Percentiles rank a stretch among this genome's conserved stretches.
phyloP scores from a whole-genome alignment of 2,888 invertebrate species.

The Perizoma flavofasciatum region DNA sequence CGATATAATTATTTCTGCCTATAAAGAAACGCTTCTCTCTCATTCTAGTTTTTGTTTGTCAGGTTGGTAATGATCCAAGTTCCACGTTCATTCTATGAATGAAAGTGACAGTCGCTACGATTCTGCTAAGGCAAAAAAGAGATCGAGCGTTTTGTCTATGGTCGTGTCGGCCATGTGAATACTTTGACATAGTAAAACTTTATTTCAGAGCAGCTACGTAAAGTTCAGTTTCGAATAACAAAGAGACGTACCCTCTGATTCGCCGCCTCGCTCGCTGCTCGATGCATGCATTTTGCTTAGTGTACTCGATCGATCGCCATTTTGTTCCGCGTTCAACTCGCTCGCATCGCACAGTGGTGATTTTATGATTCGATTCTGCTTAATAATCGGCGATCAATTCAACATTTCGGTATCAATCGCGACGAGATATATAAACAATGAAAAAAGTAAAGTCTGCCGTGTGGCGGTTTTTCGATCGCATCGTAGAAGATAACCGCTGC shows the following conservation, averaged over 20 bases:
- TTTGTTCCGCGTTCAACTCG: conserved; percentile 53
- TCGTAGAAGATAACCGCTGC: conserved; percentile 66
- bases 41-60: neutral
- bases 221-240: conserved; percentile 49
- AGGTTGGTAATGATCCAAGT: no score
- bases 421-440: conserved; percentile 57
- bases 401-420: conserved; percentile 47
- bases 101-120: no score
- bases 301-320: conserved; percentile 68
- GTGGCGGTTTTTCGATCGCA: conserved; percentile 76
- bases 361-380: conserved; percentile 67
- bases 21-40: no score
- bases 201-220: no score
- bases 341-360: conserved; percentile 42
- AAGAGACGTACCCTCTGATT: neutral
- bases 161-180: no score
- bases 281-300: conserved; percentile 49
- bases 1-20: no score
- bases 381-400: conserved; percentile 33
- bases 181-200: no score
- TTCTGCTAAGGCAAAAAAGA: no score
- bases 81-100: no score
- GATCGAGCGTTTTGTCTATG: no score
- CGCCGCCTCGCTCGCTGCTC: conserved; percentile 32
- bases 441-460: conserved; percentile 74